Evolutionary conservation across 2,888 invertebrate genomes (phyloP), one percentile per base, ranked within the genome.

Genomic region (Lamellibrachia satsuma): DNA sequence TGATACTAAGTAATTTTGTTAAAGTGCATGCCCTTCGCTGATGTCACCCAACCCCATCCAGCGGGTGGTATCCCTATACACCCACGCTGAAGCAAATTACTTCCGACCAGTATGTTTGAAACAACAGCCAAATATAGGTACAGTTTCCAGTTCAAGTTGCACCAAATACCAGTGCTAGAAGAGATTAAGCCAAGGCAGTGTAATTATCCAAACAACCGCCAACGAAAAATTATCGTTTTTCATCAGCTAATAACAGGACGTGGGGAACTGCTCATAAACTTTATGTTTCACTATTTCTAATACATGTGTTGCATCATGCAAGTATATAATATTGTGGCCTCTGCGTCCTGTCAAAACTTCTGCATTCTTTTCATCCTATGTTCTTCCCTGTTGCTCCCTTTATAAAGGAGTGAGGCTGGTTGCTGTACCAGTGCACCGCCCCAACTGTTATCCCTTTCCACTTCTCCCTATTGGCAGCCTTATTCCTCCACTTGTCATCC

Each of bases 91-190:
- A 2, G n/a, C 75, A 15, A 75, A 15, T n/a, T 75, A 75, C 75
- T 75, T 75, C 75, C 3, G 75, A n/a, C 3, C 15, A 75, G 75
- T 75, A 22, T 75, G 75, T 75, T 39, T 75, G 75, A 75, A 75
- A 75, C 22, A 75, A 75, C 75, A 75, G 6, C 75, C 75, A 75
- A 75, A 75, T 75, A 75, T n/a, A 75, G 75, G n/a, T 15, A 22
- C 75, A 75, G 75, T 75, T 75, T 75, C 75, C 75, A 11, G 75
- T 75, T 75, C 75, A 75, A 75, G 75, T 75, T 75, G 15, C 75
- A 22, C 75, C 57, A 75, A 4, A 22, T 75, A 22, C 75, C 75
- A 75, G 75, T 75, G 75, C 75, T 6, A 6, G 15, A 15, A 75
- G 22, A 75, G 75, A 75, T 75, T 75, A 75, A 22, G 22, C 75